A percentile compares a stretch with the other conserved stretches of the same genome.
phyloP scores from a whole-genome alignment of 2,888 invertebrate genomes.

The Nemoura dubitans region DNA sequence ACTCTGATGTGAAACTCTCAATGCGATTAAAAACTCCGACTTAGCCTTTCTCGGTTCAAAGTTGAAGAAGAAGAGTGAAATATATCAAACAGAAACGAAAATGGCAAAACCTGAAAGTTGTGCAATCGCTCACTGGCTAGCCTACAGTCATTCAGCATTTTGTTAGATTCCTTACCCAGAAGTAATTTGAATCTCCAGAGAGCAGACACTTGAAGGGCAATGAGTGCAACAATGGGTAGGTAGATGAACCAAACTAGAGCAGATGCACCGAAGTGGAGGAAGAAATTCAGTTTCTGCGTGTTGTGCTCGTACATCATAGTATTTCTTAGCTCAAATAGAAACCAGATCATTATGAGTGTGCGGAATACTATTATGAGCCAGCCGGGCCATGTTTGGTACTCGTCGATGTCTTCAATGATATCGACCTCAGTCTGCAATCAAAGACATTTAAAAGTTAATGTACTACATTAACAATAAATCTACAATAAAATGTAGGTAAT shows the following conservation, averaged over 20 bases:
- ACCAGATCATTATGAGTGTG: constrained; percentile 87
- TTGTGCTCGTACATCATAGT: constrained; percentile 85
- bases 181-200: constrained; percentile 96
- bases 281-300: constrained; percentile 87
- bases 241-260: constrained; percentile 99
- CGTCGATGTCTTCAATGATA: constrained; percentile 94
- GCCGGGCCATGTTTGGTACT: constrained; percentile 98
- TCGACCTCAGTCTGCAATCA: constrained; percentile 88
- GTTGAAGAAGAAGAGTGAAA: no score
- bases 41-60: no score
- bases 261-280: constrained; percentile 96
- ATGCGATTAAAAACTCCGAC: no score
- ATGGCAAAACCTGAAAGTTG: no score
- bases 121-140: no score
- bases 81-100: no score
- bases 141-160: no score
- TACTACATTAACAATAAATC: background rate
- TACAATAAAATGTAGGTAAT: no score
- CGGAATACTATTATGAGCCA: constrained; percentile 91
- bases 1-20: no score
- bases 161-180: constrained; percentile 75
- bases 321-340: constrained; percentile 67
- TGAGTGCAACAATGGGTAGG: constrained; percentile 91
- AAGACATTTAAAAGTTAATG: constrained; percentile 38
- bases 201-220: constrained; percentile 91